Conservation (phyloP, 2,888 invertebrate genomes). For the Drosophila seclusa region DNA sequence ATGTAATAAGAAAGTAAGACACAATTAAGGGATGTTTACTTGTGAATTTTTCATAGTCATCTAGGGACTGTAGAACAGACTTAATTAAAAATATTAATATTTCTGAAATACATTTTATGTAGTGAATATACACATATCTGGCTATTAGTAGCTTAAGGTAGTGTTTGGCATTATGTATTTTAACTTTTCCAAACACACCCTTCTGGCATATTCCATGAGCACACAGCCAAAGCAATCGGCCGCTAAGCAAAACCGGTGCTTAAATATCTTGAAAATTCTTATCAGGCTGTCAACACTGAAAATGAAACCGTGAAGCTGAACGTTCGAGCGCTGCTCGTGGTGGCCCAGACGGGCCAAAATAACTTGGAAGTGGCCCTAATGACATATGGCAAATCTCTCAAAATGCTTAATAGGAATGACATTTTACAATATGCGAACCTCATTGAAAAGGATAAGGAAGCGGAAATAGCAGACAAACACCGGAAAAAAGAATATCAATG, state of each 20-base stretch:
- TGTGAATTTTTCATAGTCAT: not conserved
- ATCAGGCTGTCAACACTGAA: conserved; percentile 93
- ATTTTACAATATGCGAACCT: conserved; percentile 97
- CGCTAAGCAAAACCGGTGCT: conserved; percentile 98
- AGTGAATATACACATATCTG: not conserved
- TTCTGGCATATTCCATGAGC: conserved; percentile 99
- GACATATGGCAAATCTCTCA: conserved; percentile 89
- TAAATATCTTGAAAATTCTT: conserved; percentile 99
- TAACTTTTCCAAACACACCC: conserved; percentile 92
- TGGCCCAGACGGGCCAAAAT: conserved; percentile 99
- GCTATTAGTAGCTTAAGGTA: not conserved
- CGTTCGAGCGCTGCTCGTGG: conserved; percentile 97
- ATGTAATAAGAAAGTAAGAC: not conserved
- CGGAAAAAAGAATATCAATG: conserved; percentile 86
- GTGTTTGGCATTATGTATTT: not conserved
- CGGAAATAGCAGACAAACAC: conserved; percentile 98
- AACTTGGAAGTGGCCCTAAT: conserved; percentile 99
- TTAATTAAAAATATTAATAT: not conserved
- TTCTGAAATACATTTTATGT: not conserved
- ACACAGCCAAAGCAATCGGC: conserved; percentile 99
- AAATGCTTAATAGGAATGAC: conserved; percentile 96
- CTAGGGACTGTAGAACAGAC: not conserved
- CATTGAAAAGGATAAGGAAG: conserved; percentile 99
- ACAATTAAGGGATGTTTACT: not conserved
- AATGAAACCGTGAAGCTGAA: conserved; percentile 97